Evolutionary conservation across 2,888 invertebrate species (phyloP).

Genomic region (Trissoscelio sp.): DNA sequence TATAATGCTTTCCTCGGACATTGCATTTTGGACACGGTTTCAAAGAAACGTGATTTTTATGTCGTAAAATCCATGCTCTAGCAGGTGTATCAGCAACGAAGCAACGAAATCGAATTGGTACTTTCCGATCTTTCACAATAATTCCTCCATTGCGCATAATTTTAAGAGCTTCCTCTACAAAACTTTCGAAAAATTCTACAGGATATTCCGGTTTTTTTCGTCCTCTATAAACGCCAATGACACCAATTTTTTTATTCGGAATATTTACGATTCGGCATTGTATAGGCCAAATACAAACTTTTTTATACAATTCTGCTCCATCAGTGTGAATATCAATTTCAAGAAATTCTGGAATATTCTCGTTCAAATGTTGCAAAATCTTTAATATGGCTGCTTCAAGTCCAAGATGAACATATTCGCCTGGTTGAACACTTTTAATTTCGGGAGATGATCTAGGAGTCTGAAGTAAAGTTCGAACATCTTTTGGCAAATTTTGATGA

Average conservation of each 20-base stretch:
- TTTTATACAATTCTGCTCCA: conserved; percentile 14
- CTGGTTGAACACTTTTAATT: background rate
- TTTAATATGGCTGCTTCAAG: background rate
- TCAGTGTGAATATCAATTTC: conserved; percentile 11
- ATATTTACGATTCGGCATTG: conserved; percentile 7
- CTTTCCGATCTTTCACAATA: background rate
- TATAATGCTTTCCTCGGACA: background rate
- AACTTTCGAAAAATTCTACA: conserved; percentile 1
- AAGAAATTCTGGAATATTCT: background rate
- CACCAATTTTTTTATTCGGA: background rate
- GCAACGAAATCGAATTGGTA: conserved; percentile 2
- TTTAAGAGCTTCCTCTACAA: background rate
- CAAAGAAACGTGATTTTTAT: background rate
- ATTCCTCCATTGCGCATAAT: background rate
- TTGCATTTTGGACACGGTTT: background rate
- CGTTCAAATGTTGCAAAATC: background rate
- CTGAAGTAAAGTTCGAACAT: background rate
- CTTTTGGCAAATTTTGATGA: background rate
- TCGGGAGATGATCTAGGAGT: background rate
- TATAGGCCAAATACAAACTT: conserved; percentile 14
- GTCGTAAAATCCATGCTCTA: background rate
- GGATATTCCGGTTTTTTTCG: background rate
- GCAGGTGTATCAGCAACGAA: conserved; percentile 8
- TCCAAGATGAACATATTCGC: conserved; percentile 5
- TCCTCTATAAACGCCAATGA: conserved; percentile 8